Base-by-base conservation (phyloP, 2,113 vertebrate species). In the Passer montanus region DNA sequence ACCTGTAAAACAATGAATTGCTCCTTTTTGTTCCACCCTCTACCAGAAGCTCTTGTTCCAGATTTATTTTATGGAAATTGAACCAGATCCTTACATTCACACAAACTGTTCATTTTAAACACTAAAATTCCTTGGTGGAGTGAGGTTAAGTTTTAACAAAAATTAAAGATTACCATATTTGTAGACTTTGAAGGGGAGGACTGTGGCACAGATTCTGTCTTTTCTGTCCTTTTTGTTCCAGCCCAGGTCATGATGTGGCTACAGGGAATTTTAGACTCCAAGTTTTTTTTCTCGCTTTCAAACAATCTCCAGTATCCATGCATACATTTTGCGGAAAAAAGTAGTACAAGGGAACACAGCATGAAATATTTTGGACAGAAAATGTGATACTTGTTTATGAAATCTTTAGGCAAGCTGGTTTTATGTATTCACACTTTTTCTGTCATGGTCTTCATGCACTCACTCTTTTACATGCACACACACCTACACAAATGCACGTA, bases 401-500 rank as follows among this genome's bases (percentile, higher is more conserved):
- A 85, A 82, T 35, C 27, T 79, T 90, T 22, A 78, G 47, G 26
- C 50, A 74, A 50, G 18, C 19, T 87, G 10, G 10, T 31, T 87
- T 85, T 35, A 41, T 15, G 12, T 8, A 41, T 39, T 52, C 44
- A 60, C 16, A 35, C 5, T 69, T 80, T 4, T 27, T 63, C 11
- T 85, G 5, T 60, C 13, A 9, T 15, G 13, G 21, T 75, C 33
- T 60, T 82, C 33, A 33, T 11, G 17, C 4, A n/a, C 24, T 81
- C 35, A 14, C 33, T 76, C 9, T 53, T 64, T 81, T 35, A 73
- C 30, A 70, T 6, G 31, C 6, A 28, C 13, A n/a, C 7, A 49
- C 7, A 20, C 5, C n/a, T 2, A 13, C 1, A 11, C 18, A 58
- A 8, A n/a, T 5, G 7, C 11, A 41, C 2, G 4, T 18, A n/a